Percentiles rank a stretch among this genome's conserved stretches.
phyloP scores from a whole-genome alignment of 53 echinoderm and acorn worm species.

The Antedon mediterranea region DNA sequence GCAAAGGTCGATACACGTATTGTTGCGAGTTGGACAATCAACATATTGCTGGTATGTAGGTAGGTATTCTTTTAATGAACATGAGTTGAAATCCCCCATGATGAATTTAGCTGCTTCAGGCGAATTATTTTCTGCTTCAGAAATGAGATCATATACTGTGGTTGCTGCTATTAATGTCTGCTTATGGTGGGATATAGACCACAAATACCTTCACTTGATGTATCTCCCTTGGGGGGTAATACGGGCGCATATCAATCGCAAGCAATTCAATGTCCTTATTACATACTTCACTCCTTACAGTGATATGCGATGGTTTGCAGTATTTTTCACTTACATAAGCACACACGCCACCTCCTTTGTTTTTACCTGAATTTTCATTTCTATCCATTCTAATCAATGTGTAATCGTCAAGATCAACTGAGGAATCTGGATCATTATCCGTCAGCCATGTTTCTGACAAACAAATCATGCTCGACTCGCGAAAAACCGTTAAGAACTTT shows the following conservation, averaged over 20 bases:
- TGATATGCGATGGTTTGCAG: conserved; percentile 6
- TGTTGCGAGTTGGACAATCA: not conserved
- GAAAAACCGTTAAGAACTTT: not conserved
- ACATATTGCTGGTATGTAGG: not conserved
- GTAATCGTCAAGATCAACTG: conserved; percentile 4
- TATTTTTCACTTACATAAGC: conserved; percentile 2
- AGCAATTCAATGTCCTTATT: conserved; percentile 7
- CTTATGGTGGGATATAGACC: not conserved
- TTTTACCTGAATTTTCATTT: conserved; percentile 4
- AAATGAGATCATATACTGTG: not conserved
- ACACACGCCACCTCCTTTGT: conserved; percentile 2
- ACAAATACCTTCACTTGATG: not conserved
- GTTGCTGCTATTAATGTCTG: not conserved
- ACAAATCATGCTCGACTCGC: not conserved
- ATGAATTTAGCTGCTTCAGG: not conserved
- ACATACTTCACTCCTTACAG: not conserved
- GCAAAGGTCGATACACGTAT: conserved; percentile 13
- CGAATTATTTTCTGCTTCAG: not conserved
- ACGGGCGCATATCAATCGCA: not conserved
- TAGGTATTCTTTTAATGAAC: not conserved
- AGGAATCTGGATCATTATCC: not conserved
- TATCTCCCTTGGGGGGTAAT: conserved; percentile 10
- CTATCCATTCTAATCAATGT: conserved; percentile 12
- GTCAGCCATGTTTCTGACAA: not conserved
- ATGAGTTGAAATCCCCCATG: not conserved